A percentile compares a stretch with the other conserved stretches of the same genome.
Conservation (phyloP, 2,113 vertebrate species). For the Gasterosteus aculeatus region DNA sequence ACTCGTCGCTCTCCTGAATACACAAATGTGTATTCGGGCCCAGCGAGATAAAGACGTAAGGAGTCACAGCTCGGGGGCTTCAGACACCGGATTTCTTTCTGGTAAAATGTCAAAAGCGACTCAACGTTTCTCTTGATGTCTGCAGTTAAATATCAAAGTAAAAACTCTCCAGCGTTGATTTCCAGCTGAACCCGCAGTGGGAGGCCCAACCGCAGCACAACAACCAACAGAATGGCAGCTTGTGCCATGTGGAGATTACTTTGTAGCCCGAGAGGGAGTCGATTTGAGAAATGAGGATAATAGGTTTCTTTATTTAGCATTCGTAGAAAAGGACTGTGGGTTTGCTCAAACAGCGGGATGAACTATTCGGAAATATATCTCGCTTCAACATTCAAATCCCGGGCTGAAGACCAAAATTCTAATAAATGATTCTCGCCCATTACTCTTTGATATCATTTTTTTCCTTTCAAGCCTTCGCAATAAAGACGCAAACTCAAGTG, state of each 20-base stretch:
- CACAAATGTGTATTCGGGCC: no score
- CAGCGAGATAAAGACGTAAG: neutral
- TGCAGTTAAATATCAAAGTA: conserved; percentile 18
- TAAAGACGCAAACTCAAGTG: neutral
- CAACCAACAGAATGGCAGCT: conserved; percentile 4
- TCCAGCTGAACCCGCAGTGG: conserved; percentile 28
- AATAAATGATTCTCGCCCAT: no score
- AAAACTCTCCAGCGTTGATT: neutral
- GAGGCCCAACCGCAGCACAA: conserved; percentile 1
- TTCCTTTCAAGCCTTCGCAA: neutral
- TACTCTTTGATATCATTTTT: neutral
- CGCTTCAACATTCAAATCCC: no score
- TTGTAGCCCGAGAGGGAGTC: neutral
- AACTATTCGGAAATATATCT: no score
- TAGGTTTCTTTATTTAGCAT: neutral
- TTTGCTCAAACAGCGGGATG: no score
- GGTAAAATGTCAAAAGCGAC: neutral
- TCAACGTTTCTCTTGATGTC: neutral
- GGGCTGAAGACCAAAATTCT: neutral
- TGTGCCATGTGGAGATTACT: conserved; percentile 4
- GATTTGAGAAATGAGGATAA: neutral
- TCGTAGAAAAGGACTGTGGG: neutral
- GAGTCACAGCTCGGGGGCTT: neutral
- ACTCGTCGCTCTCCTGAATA: neutral
- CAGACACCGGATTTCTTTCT: neutral